Base-by-base conservation (phyloP, 2,888 invertebrate species). In the Ochropleura plecta region DNA sequence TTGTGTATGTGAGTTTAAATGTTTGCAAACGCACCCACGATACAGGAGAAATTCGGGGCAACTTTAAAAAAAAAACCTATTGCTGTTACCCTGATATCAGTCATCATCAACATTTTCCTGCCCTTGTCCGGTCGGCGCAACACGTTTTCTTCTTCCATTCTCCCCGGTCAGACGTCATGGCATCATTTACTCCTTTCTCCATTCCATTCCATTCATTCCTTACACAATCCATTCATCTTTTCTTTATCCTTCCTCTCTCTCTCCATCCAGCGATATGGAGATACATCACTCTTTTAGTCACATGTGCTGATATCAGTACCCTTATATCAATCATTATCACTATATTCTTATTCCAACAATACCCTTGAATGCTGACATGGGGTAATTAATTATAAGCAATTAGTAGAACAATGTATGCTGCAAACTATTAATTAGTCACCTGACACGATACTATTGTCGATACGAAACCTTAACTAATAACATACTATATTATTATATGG, bases 341-440 rank as follows among this genome's bases (percentile, higher is more conserved):
- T 49, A 20, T 20, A 82, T 30, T 68, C 44, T 40, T 30, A 51
- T 65, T 53, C 60, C 16, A 48, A 69, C 78, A 82, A 77, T 65
- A 72, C 51, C 64, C 60, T 69, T 66, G 65, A 60, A 81, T 79
- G 79, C 79, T 78, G 80, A 78, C 66, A 69, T 51, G 48, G 40
- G 64, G 65, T 70, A 82, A 81, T 81, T 82, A 78, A 78, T 81
- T 69, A 73, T 82, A 67, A 59, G 67, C 77, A 59, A 78, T 82
- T 77, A 57, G 55, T 65, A n/a, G 65, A 69, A 72, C 78, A 82
- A 82, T 82, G 51, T 82, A 44, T 53, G 55, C 65, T 62, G 42
- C 60, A 59, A 75, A 72, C 78, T 62, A 78, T 78, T 73, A 60
- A 82, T 82, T 77, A 82, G 20, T 70, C 68, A 66, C 48, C 51